Conservation (phyloP, 2,113 vertebrate species). For the Petromus typicus region DNA sequence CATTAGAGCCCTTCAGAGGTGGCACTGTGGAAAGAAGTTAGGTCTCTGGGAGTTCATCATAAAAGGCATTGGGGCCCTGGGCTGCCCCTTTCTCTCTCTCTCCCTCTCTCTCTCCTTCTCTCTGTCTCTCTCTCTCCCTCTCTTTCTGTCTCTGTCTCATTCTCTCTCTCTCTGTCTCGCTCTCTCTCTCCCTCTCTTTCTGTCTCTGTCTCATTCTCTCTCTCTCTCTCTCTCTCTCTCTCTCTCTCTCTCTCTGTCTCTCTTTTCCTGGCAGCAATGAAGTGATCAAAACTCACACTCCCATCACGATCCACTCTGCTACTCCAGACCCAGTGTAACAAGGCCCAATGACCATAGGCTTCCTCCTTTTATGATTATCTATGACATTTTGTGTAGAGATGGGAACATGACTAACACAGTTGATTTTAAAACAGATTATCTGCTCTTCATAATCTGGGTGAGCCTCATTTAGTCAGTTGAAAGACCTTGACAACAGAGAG, state of each 20-base stretch:
- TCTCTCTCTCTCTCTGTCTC: no score
- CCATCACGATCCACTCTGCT: not conserved
- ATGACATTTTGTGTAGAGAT: not conserved
- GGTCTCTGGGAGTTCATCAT: not conserved
- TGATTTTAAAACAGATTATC: not conserved
- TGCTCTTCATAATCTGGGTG: not conserved
- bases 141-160: no score
- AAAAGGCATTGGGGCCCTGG: not conserved
- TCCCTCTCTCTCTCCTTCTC: no score
- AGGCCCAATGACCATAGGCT: not conserved
- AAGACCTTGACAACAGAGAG: not conserved
- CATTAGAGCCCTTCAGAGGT: not conserved
- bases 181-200: no score
- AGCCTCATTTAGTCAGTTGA: not conserved
- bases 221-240: no score
- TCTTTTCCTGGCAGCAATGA: not conserved
- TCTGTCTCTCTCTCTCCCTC: no score
- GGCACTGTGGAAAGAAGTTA: not conserved
- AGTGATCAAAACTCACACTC: not conserved
- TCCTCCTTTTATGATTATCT: not conserved
- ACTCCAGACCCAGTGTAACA: not conserved
- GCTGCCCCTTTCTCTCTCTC: not conserved
- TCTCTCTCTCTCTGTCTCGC: no score
- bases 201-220: no score
- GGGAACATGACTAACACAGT: not conserved